Evolutionary conservation across 2,888 invertebrate species (phyloP).

Genomic region (Thereva nobilitata): DNA sequence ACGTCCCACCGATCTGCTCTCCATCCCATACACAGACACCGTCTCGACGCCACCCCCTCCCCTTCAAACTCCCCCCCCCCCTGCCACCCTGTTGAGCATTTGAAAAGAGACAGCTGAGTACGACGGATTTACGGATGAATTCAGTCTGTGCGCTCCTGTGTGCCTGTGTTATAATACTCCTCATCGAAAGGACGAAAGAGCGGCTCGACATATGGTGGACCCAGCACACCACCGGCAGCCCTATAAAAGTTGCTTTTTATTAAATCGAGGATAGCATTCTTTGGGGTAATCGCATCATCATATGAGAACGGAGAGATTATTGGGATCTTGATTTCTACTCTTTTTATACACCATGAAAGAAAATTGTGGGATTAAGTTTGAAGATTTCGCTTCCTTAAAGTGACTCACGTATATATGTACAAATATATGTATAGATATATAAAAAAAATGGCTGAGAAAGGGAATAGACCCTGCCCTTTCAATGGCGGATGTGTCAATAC

Average conservation of each 20-base stretch:
- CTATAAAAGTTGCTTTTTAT: constrained; percentile 40
- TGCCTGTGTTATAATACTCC: background rate
- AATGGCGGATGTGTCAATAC: too few species aligned
- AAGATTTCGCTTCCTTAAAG: constrained; percentile 42
- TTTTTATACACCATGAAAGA: constrained; percentile 43
- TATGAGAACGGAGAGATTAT: constrained; percentile 39
- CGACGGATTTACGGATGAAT: constrained; percentile 18
- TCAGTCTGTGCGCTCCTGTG: constrained; percentile 3
- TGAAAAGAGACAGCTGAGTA: constrained; percentile 23
- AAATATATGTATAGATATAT: too few species aligned
- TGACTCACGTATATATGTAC: constrained; percentile 2
- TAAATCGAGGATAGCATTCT: constrained; percentile 40
- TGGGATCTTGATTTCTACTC: constrained; percentile 39
- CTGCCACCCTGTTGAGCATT: background rate
- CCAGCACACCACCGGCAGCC: constrained; percentile 24
- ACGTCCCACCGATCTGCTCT: too few species aligned
- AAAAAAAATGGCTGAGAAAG: too few species aligned
- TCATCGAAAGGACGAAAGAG: background rate
- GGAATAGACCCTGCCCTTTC: too few species aligned
- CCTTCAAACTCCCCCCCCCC: background rate
- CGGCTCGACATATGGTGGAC: background rate
- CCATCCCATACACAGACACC: too few species aligned
- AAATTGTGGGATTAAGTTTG: constrained; percentile 47
- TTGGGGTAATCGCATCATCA: constrained; percentile 41
- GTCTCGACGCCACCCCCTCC: too few species aligned